Base-by-base conservation (phyloP, 2,797 vertebrate species). In the Myotis planiceps region DNA sequence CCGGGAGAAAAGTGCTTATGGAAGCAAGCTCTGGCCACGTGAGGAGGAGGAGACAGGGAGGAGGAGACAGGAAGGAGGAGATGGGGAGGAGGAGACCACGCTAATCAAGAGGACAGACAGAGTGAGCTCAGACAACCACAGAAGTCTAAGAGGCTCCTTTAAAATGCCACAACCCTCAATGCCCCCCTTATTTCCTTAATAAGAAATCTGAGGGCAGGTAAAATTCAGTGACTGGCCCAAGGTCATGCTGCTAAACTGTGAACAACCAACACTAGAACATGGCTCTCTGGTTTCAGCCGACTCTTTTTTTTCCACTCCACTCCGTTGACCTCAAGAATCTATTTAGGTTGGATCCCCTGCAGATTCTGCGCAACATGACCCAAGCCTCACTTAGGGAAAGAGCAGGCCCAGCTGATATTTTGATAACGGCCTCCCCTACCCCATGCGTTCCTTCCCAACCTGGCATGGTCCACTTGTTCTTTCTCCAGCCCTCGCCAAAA, bases 361-460 rank as follows among this genome's bases (percentile, higher is more conserved):
- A 96, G 92, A 89, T 8, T 49, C 71, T 87, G 55, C 47, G 92
- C 93, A 95, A 97, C 42, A 85, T 60, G 91, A 94, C 81, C 80
- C 51, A 45, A n/a, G 29, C 29, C 32, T 71, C 87, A 58, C 95
- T 87, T 34, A 81, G 88, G 82, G 9, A 69, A 71, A 78, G 21
- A 81, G 42, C 39, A 9, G 39, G 32, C 75, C 66, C 68, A n/a
- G n/a, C 5, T 81, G 80, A 79, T 93, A 71, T 15, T 92, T 18
- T 49, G 78, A 82, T 92, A 85, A 85, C 23, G 5, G 65, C n/a
- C 55, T 79, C 63, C 63, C 23, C 0, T 0, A 47, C 29, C 65
- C 45, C 4, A 27, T n/a, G 53, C 5, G 2, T 58, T 49, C 74
- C 75, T 89, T 95, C 89, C 75, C 53, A 34, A 72, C 10, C 32